Conservation (phyloP, 2,888 invertebrate genomes). For the Noctua fimbriata region DNA sequence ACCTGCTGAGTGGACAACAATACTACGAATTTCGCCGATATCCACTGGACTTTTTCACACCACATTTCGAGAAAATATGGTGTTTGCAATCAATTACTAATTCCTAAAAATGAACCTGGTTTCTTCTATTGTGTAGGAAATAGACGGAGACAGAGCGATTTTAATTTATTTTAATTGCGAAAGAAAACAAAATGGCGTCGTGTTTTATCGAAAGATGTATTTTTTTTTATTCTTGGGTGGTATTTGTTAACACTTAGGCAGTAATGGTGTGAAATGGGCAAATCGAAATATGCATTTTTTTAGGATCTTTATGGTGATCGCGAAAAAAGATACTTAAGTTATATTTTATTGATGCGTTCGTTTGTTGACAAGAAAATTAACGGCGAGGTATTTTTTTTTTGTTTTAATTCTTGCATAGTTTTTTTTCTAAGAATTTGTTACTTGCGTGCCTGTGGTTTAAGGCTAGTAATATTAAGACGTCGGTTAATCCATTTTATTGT, state of each 20-base stretch:
- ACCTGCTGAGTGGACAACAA: slow-evolving; percentile 56
- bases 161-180: slow-evolving; percentile 24
- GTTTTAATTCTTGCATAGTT: slow-evolving; percentile 12
- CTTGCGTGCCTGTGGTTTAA: slow-evolving; percentile 15
- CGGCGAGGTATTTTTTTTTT: slow-evolving; percentile 10
- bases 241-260: slow-evolving; percentile 34
- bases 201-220: neutral
- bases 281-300: slow-evolving; percentile 29
- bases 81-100: slow-evolving; percentile 59
- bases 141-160: slow-evolving; percentile 42
- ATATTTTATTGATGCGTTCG: slow-evolving; percentile 9
- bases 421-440: slow-evolving; percentile 31
- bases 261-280: slow-evolving; percentile 44
- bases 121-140: slow-evolving; percentile 37
- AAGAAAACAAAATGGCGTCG: slow-evolving; percentile 57
- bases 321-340: slow-evolving; percentile 14
- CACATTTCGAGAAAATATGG: slow-evolving; percentile 57
- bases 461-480: slow-evolving; percentile 6
- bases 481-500: slow-evolving; percentile 34
- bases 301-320: neutral
- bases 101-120: slow-evolving; percentile 63
- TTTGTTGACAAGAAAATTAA: slow-evolving; percentile 43
- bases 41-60: slow-evolving; percentile 55
- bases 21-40: slow-evolving; percentile 69
- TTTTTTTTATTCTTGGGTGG: slow-evolving; percentile 21